Evolutionary conservation across 92 coral and sea anemone genomes (phyloP).

Genomic region (Zoanthus sansibaricus): DNA sequence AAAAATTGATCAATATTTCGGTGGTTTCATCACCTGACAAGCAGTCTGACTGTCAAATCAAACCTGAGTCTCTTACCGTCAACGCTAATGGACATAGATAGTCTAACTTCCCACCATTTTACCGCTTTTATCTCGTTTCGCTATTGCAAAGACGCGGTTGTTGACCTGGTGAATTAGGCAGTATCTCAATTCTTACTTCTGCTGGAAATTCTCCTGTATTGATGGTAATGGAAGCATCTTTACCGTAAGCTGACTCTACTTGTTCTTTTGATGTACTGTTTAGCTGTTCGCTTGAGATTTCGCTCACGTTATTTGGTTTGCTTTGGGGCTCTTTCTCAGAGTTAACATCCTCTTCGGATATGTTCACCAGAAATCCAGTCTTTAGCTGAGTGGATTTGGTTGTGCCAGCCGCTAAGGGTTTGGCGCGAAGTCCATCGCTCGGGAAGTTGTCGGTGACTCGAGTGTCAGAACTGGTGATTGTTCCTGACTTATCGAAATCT

Average conservation of each 20-base stretch:
- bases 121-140: not conserved
- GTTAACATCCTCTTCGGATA: constrained; percentile 31
- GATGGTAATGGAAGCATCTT: not conserved
- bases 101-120: not conserved
- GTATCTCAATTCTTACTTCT: constrained; percentile 13
- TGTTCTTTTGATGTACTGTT: not conserved
- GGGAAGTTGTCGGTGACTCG: constrained; percentile 66
- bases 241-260: not conserved
- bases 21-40: not conserved
- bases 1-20: not conserved
- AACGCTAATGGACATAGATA: not conserved
- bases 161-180: constrained; percentile 18
- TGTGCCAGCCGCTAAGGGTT: constrained; percentile 5
- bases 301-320: not conserved
- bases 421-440: constrained; percentile 39
- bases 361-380: constrained; percentile 17
- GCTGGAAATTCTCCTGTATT: not conserved
- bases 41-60: not conserved
- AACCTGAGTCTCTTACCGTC: not conserved
- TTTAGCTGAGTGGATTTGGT: constrained; percentile 7
- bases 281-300: not conserved
- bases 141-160: constrained; percentile 11
- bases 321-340: not conserved
- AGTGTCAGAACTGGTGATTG: constrained; percentile 72
- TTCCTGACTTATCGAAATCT: constrained; percentile 72